Evolutionary conservation across 2,113 vertebrate genomes (phyloP).

Genomic region (Henicopernis longicauda): DNA sequence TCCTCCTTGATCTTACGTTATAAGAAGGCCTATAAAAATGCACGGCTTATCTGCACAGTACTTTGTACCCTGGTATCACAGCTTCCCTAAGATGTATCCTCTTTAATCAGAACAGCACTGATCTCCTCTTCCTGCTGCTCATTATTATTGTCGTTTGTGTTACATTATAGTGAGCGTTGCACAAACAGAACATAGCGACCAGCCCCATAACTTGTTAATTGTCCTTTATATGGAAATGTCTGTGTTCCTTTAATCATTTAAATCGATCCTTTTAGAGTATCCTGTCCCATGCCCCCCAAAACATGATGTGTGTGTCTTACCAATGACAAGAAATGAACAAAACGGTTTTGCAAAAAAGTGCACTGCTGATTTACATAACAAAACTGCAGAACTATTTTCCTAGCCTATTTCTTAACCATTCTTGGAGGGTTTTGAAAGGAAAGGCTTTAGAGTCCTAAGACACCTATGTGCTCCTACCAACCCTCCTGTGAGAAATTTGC

Average conservation of each 20-base stretch:
- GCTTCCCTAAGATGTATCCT: not conserved
- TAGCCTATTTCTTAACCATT: not conserved
- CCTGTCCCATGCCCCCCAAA: fast-evolving
- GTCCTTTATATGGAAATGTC: not conserved
- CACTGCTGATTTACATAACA: not conserved
- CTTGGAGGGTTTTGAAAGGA: not conserved
- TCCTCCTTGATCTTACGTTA: not conserved
- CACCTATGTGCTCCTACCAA: not conserved
- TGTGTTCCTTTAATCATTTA: not conserved
- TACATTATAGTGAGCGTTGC: not conserved
- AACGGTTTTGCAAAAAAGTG: not conserved
- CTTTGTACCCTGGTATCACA: not conserved
- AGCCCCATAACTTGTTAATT: not conserved
- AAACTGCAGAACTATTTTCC: not conserved
- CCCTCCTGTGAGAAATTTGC: not conserved
- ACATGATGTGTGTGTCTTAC: not conserved
- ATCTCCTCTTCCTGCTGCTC: not conserved
- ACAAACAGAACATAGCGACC: not conserved
- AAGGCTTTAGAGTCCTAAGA: not conserved
- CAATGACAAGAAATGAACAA: not conserved
- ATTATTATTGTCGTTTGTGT: not conserved
- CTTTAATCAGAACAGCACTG: not conserved
- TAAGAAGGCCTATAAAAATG: not conserved
- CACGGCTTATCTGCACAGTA: not conserved
- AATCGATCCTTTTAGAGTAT: not conserved